Conservation (phyloP, 2,888 invertebrate genomes). For the Drosophila gaucha region DNA sequence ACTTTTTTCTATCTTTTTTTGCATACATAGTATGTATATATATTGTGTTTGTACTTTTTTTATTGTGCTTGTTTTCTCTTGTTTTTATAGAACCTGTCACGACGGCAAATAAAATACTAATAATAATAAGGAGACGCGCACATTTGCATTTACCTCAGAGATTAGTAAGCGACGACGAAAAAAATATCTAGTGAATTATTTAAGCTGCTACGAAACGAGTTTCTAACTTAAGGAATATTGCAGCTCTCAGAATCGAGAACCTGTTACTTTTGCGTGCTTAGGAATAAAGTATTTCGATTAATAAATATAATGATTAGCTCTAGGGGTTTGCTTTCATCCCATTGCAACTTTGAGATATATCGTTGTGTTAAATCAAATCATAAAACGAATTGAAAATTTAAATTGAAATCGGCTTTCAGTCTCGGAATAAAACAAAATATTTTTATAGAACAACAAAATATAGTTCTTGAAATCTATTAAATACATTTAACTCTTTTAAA, state of each 20-base stretch:
- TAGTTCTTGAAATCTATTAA: no score
- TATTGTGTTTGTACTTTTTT: neutral
- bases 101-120: slow-evolving; percentile 27
- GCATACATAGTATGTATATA: neutral
- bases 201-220: slow-evolving; percentile 53
- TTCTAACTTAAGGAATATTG: slow-evolving; percentile 16
- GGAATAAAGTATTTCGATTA: slow-evolving; percentile 61
- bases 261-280: slow-evolving; percentile 73
- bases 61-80: slow-evolving; percentile 15
- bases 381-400: slow-evolving; percentile 15
- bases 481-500: no score
- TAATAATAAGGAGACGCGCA: slow-evolving; percentile 37
- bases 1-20: slow-evolving; percentile 19
- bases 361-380: slow-evolving; percentile 12
- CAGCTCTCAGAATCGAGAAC: slow-evolving; percentile 40
- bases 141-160: slow-evolving; percentile 66
- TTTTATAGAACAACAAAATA: no score
- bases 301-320: slow-evolving; percentile 43
- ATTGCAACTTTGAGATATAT: slow-evolving; percentile 5
- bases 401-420: neutral
- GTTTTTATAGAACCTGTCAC: slow-evolving; percentile 65
- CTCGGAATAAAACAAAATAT: no score
- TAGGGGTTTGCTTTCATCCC: neutral
- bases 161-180: slow-evolving; percentile 54
- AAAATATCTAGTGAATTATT: slow-evolving; percentile 58